Conservation (phyloP, 2,888 invertebrate species). For the Ptilodon capucinus region DNA sequence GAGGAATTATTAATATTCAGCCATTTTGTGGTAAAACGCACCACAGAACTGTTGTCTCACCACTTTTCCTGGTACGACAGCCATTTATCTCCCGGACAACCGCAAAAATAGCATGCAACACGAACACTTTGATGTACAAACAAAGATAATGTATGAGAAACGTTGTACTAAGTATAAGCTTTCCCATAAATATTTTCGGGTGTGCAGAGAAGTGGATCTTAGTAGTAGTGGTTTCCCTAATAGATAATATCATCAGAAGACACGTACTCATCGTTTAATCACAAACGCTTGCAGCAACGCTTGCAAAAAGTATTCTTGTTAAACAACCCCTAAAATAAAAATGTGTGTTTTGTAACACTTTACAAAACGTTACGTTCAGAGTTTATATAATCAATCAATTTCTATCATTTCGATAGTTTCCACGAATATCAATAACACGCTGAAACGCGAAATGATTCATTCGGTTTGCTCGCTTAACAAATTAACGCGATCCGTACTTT, state of each 20-base stretch:
- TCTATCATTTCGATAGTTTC: neutral
- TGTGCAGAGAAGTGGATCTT: too few species aligned
- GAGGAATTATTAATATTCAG: neutral
- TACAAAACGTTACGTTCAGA: neutral
- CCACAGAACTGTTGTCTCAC: conserved; percentile 16
- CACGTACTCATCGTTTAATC: too few species aligned
- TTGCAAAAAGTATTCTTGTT: too few species aligned
- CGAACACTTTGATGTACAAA: conserved; percentile 13
- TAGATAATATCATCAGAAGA: too few species aligned
- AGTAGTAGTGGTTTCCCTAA: too few species aligned
- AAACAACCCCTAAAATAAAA: too few species aligned
- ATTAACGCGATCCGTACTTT: neutral
- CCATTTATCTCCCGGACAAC: conserved; percentile 23
- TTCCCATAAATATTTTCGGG: too few species aligned
- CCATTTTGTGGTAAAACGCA: conserved; percentile 8
- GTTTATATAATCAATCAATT: neutral
- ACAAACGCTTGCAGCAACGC: too few species aligned
- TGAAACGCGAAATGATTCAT: neutral
- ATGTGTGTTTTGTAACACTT: neutral
- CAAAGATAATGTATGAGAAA: conserved; percentile 6
- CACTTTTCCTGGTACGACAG: conserved; percentile 4
- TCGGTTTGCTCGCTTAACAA: neutral
- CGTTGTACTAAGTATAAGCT: neutral
- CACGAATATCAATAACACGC: neutral
- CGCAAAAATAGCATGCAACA: conserved; percentile 20